Percentiles rank a stretch among this genome's conserved stretches.
phyloP scores from a whole-genome alignment of 2,888 invertebrate species.

The Acleris holmiana region DNA sequence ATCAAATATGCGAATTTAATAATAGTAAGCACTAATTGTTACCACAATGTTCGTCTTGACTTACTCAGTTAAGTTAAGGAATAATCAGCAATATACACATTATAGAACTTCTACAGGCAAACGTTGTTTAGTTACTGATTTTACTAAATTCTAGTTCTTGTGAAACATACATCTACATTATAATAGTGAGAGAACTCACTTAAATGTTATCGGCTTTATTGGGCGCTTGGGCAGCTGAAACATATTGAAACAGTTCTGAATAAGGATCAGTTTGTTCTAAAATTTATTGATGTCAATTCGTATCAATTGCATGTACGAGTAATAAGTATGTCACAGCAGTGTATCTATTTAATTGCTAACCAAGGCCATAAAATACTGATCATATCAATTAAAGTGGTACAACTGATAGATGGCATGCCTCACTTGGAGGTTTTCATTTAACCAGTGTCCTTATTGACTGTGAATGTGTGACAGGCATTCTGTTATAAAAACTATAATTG shows the following conservation, averaged over 20 bases:
- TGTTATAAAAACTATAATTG: no score
- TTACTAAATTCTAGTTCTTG: constrained; percentile 6
- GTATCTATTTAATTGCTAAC: constrained; percentile 15
- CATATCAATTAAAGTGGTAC: neutral
- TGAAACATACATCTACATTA: neutral
- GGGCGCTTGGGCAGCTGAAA: constrained; percentile 4
- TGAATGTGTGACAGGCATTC: no score
- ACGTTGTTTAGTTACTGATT: constrained; percentile 6
- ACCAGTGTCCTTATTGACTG: no score
- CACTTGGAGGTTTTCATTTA: neutral
- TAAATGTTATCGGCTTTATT: constrained; percentile 1
- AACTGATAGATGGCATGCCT: neutral
- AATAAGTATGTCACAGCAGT: constrained; percentile 55
- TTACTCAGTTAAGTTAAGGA: constrained; percentile 2
- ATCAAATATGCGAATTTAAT: neutral
- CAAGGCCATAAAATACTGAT: constrained; percentile 27
- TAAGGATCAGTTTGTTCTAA: constrained; percentile 49
- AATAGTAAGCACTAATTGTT: neutral
- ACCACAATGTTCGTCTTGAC: neutral
- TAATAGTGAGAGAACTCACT: neutral
- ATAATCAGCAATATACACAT: constrained; percentile 2
- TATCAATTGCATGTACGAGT: constrained; percentile 51
- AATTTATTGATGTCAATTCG: constrained; percentile 65
- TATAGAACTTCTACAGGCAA: constrained; percentile 1
- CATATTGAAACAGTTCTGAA: constrained; percentile 24